Conservation (phyloP, 1,140 invertebrate species). For the Drosophila simulans region DNA sequence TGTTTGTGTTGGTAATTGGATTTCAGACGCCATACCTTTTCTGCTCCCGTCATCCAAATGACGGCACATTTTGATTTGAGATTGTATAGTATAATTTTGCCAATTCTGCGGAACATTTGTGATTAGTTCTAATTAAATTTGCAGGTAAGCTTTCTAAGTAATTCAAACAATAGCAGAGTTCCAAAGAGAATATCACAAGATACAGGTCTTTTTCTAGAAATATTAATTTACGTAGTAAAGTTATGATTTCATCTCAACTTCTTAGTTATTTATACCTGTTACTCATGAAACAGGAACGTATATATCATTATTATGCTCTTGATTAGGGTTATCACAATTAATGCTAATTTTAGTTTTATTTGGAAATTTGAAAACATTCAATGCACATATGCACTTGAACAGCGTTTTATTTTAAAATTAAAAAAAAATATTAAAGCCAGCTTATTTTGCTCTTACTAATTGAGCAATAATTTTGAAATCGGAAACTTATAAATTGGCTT, state of each 20-base stretch:
- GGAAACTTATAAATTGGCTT: not conserved
- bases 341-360: too few species aligned
- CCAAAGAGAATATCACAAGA: not conserved
- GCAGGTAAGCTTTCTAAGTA: not conserved
- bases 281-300: too few species aligned
- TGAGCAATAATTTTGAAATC: not conserved
- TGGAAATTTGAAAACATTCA: too few species aligned
- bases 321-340: too few species aligned
- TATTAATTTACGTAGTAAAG: not conserved
- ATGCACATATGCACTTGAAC: too few species aligned
- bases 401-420: too few species aligned
- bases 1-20: slow-evolving; percentile 46
- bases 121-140: not conserved
- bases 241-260: not conserved
- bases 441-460: not conserved
- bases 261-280: too few species aligned
- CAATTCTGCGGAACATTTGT: not conserved
- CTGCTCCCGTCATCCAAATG: slow-evolving; percentile 21
- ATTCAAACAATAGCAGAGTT: not conserved
- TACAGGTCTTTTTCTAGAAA: not conserved
- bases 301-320: too few species aligned
- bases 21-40: slow-evolving; percentile 50
- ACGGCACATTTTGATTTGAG: slow-evolving; percentile 1
- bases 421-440: too few species aligned
- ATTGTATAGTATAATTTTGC: slow-evolving; percentile 3